phyloP scores from a whole-genome alignment of 2,113 vertebrate genomes.

The Menura novaehollandiae region DNA sequence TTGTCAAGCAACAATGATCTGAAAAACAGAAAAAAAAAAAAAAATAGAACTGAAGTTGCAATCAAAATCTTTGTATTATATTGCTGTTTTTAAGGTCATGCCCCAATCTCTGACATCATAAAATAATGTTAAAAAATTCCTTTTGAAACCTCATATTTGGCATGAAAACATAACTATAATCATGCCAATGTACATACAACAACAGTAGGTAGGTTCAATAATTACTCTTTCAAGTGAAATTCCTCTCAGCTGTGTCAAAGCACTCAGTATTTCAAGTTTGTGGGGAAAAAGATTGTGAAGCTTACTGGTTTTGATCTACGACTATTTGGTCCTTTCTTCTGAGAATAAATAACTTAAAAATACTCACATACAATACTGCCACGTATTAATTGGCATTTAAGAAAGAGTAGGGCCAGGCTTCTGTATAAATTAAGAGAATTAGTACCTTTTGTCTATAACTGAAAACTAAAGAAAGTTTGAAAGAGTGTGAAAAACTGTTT shows the following conservation, averaged over 20 bases:
- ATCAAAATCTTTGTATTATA: background rate
- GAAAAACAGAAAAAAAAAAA: background rate
- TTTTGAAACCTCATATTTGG: background rate
- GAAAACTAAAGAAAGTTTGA: background rate
- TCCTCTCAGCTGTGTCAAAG: background rate
- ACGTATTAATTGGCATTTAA: background rate
- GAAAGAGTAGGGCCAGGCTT: background rate
- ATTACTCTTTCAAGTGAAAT: background rate
- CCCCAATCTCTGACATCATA: background rate
- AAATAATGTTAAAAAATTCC: background rate
- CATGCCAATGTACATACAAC: fast-evolving
- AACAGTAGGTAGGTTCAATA: background rate
- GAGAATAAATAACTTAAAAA: background rate
- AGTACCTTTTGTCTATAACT: background rate
- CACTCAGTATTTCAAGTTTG: background rate
- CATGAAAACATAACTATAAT: background rate
- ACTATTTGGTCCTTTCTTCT: background rate
- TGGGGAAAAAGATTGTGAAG: background rate
- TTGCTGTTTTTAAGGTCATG: background rate
- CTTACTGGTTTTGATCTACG: background rate
- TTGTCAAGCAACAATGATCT: background rate
- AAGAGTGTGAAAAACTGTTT: background rate
- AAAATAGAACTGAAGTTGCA: background rate
- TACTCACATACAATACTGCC: background rate
- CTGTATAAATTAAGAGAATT: background rate